Evolutionary conservation across 2,113 vertebrate genomes (phyloP), one percentile per base, ranked within the genome.

Genomic region (Brienomyrus longianalis): DNA sequence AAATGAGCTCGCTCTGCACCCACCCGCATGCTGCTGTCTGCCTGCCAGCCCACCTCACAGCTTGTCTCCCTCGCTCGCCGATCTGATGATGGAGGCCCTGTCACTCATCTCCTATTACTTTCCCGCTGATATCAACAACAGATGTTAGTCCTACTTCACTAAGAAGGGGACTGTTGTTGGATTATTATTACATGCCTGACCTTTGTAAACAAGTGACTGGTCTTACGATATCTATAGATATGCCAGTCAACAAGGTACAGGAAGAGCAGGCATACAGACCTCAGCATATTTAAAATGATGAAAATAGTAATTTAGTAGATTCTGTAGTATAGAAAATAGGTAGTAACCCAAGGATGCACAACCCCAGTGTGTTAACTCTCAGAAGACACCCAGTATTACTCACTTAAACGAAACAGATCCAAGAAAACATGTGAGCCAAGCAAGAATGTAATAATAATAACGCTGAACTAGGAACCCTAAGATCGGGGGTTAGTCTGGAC

Each of bases 181-280:
- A 35, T 83, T 83, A 83, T 52, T 89, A 80, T 39, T 83, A 80
- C 88, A 77, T 80, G 48, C 27, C 88, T 86, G 89, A 89, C 83
- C 83, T 51, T 70, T 89, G 17, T 19, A 17, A 62, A 52, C 39
- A 35, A 56, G 39, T 2, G 31, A 85, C 80, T 39, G 70, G 43
- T 52, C 70, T 52, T 39, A 3, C 5, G 2, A 10, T 35, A 39
- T 15, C 13, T 35, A 87, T 21, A 19, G 47, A 87, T 39, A 35
- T 39, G 6, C 27, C 21, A 47, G 19, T n/a, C 19, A 84, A 84
- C 23, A 48, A 84, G 9, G 15, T 84, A 23, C n/a, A 84, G 7
- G 3, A 48, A 84, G 8, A 8, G 8, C 3, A 48, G 47, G 17
- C 3, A 48, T 48, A 84, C 43, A 47, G 43, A 23, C 19, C 47